Evolutionary conservation across 2,888 invertebrate species (phyloP).

Genomic region (Torymus aiolomorphi): DNA sequence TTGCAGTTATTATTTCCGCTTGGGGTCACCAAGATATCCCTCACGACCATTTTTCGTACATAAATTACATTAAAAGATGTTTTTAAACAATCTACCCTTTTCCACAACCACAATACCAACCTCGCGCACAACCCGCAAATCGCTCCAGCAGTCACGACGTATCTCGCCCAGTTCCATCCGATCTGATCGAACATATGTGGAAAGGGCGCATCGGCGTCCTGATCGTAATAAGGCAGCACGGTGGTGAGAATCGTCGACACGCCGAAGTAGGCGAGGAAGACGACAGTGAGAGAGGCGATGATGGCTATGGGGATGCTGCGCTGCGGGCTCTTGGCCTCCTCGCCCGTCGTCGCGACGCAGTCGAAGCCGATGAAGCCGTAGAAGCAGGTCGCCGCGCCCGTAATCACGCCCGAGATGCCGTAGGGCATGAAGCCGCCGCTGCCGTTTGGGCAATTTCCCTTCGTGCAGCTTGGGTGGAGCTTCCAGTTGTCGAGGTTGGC

Average conservation of each 20-base stretch:
- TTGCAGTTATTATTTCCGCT: no score
- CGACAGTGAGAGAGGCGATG: constrained; percentile 87
- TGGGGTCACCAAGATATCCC: no score
- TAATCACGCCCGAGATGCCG: constrained; percentile 86
- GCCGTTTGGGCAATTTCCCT: constrained; percentile 73
- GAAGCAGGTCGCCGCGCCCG: constrained; percentile 91
- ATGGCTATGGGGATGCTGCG: constrained; percentile 93
- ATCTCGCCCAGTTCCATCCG: constrained; percentile 86
- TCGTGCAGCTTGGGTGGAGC: constrained; percentile 63
- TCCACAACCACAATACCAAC: no score
- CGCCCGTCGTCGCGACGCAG: constrained; percentile 92
- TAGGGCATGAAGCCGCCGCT: constrained; percentile 91
- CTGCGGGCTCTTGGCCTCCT: constrained; percentile 93
- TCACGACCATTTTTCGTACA: no score
- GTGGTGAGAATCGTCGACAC: constrained; percentile 92
- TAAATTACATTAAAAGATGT: no score
- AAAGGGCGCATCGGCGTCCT: no score
- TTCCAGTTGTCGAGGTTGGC: constrained; percentile 69
- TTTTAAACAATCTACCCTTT: no score
- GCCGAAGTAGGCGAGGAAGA: constrained; percentile 93
- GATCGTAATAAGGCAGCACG: constrained; percentile 88
- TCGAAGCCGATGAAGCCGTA: constrained; percentile 97
- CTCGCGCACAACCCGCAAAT: constrained; percentile 88
- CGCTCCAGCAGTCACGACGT: constrained; percentile 89
- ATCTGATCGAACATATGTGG: constrained; percentile 83